Conservation (phyloP, 2,888 invertebrate genomes). For the Lasioglossum morio region DNA sequence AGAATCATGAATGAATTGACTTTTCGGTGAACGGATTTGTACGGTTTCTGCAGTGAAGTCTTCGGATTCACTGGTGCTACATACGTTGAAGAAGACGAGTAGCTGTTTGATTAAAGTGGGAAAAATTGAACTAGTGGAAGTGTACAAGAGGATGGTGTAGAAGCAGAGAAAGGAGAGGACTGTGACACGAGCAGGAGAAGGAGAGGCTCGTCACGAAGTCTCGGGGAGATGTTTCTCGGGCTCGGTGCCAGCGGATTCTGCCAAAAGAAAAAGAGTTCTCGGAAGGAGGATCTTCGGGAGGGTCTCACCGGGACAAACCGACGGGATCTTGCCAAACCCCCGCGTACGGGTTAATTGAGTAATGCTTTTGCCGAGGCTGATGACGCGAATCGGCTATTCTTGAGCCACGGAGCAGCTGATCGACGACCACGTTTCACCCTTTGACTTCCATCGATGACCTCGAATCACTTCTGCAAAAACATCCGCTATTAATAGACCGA, state of each 20-base stretch:
- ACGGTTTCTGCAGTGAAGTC: background rate
- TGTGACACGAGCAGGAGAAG: background rate
- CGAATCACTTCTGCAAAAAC: background rate
- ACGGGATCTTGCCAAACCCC: constrained; percentile 61
- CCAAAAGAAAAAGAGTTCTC: constrained; percentile 70
- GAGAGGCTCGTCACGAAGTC: constrained; percentile 63
- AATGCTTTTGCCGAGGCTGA: constrained; percentile 42
- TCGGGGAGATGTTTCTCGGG: constrained; percentile 54
- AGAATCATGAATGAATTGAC: background rate
- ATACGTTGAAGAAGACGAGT: background rate
- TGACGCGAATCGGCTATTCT: constrained; percentile 63
- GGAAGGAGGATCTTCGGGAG: constrained; percentile 55
- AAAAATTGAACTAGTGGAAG: background rate
- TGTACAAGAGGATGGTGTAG: background rate
- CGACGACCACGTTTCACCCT: constrained; percentile 9
- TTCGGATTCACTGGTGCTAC: background rate
- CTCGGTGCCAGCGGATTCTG: constrained; percentile 60
- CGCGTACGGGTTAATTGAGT: constrained; percentile 68
- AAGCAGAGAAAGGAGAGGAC: background rate
- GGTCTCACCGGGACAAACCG: constrained; percentile 50
- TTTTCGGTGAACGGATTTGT: background rate
- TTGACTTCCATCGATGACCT: constrained; percentile 3
- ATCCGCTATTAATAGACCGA: background rate
- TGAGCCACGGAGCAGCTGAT: constrained; percentile 46
- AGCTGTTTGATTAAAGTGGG: background rate